A percentile compares a stretch with the other conserved stretches of the same genome.
Conservation (phyloP, 2,888 invertebrate species). For the Odontothrips loti region DNA sequence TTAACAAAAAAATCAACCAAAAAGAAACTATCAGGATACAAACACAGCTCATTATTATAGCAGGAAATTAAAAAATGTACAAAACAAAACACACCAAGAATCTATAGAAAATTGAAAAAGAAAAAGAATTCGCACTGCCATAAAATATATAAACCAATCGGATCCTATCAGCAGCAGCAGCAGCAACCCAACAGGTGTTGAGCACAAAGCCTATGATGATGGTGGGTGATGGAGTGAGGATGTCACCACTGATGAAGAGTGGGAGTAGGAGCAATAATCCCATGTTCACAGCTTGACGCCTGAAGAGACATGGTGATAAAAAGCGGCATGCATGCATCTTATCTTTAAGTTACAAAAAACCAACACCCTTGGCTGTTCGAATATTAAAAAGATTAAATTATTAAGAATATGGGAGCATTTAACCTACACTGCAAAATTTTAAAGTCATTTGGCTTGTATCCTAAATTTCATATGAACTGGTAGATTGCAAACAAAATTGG, state of each 20-base stretch:
- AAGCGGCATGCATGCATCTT: background rate
- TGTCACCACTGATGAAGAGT: background rate
- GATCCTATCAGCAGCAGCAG: background rate
- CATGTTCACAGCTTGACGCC: too few species aligned
- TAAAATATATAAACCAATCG: background rate
- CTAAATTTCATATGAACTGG: too few species aligned
- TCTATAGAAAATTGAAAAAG: background rate
- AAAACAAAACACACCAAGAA: background rate
- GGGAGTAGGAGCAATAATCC: background rate
- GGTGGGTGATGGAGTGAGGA: too few species aligned
- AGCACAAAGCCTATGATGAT: background rate
- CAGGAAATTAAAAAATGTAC: too few species aligned
- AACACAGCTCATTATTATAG: background rate
- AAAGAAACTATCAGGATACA: slow-evolving; percentile 1
- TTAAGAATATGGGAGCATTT: too few species aligned
- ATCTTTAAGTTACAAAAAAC: background rate
- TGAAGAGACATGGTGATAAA: background rate
- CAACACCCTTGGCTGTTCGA: too few species aligned
- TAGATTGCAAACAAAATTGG: too few species aligned
- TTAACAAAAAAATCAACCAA: slow-evolving; percentile 29
- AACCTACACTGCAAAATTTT: too few species aligned
- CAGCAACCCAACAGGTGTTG: background rate
- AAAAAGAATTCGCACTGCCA: too few species aligned
- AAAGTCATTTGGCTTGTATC: too few species aligned
- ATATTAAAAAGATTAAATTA: too few species aligned